Evolutionary conservation across 2,888 invertebrate species (phyloP), one percentile per base, ranked within the genome.

Genomic region (Xanthia icteritia): DNA sequence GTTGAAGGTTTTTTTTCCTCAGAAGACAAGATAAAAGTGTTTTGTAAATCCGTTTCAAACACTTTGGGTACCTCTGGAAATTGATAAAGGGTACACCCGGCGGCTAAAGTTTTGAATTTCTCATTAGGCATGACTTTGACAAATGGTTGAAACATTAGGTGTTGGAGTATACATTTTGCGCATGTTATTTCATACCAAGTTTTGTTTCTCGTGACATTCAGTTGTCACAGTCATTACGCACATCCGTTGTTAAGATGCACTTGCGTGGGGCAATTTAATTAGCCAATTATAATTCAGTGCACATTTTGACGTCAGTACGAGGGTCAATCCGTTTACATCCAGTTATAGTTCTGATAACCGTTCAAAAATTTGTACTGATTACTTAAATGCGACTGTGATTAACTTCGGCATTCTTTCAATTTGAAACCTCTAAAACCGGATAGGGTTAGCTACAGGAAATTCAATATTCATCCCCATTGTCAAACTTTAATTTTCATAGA

Each of bases 221-320:
- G 84, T 91, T 91, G 92, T 91, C 91, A 89, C 89, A 89, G 88
- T 90, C 90, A 93, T 93, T 94, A 92, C 94, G 94, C 93, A 95
- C 95, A 94, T 96, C 96, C 96, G 95, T 92, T 90, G 90, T 89
- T 92, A 90, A 91, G 92, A 94, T 93, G 92, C 91, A 92, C 90
- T 92, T 94, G 95, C 92, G 91, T 93, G 93, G 92, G 91, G 92
- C 93, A 92, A 93, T 93, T 92, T 93, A 94, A 94, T 95, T 93
- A 94, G 88, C 87, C 92, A 93, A 93, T 93, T 91, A 93, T 91
- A 89, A 86, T 88, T 86, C 79, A 79, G 74, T 87, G 80, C 77
- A 86, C 82, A 85, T 86, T 89, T 86, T 90, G 90, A 92, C 92
- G 92, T 92, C 92, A 92, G 75, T 75, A 76, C 75, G 72, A 80